Base-by-base conservation (phyloP, 2,113 vertebrate species). In the human (Homo sapiens) region DNA sequence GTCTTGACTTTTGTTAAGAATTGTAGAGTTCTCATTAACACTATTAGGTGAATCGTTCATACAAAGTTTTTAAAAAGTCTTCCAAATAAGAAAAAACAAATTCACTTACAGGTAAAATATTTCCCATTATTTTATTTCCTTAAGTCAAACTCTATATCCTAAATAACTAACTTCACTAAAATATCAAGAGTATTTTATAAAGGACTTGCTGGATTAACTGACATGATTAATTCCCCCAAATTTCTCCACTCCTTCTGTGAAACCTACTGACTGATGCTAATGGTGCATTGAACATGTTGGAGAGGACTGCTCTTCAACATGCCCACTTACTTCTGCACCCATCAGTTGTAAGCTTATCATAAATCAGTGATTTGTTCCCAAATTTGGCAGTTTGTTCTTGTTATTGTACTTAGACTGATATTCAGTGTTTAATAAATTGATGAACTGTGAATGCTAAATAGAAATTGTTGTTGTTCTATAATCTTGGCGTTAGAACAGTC, bases 391-490 rank as follows among this genome's bases (percentile, higher is more conserved):
- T 85, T 95, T 79, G 9, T 57, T 76, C 32, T 76, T 68, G 45
- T 80, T 72, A 16, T 82, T 82, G 25, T 48, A 57, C 82, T 75
- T 18, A 64, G 0, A 32, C 61, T 68, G 38, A 43, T 57, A 72
- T 95, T 91, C 84, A 78, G 45, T 90, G 64, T 80, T 82, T 92
- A 66, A 64, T 87, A 55, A 81, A 96, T 75, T 88, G 30, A 66
- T 88, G 76, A 88, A 82, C 73, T 92, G 25, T 50, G 5, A 43
- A 27, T 64, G 32, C 13, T 89, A 13, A 52, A 50, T 43, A 38
- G 35, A 88, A 45, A 70, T 6, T 61, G 55, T 80, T 50, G 59
- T 84, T 84, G 57, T 81, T 52, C 35, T 89, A 1, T 66, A 68
- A 75, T 72, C 55, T 84, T 89, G 52, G 25, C 66, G 25, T 70